These are phyloP conservation scores for Syrphus vitripennis DNA, from an alignment of 2,888 invertebrate genomes.

Conservation along the genomic window DNA sequence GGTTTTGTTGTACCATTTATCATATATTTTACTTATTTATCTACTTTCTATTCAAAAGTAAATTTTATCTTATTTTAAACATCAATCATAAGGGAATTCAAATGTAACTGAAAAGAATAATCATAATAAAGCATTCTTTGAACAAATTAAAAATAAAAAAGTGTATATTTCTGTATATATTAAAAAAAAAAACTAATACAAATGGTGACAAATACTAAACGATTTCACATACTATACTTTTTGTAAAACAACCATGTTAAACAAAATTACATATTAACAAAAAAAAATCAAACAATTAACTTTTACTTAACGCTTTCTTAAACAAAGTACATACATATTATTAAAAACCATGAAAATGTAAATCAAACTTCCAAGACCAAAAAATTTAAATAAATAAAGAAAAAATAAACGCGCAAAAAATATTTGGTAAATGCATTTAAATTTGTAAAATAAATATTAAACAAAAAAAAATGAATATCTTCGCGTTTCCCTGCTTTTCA, in stretches of 20 bases:
- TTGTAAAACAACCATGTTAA: slow-evolving; percentile 55
- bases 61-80: not conserved
- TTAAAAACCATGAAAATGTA: slow-evolving; percentile 18
- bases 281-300: slow-evolving; percentile 41
- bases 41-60: too few relatives aligned
- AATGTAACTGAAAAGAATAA: not conserved
- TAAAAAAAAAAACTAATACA: slow-evolving; percentile 44
- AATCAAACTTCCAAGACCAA: slow-evolving; percentile 67
- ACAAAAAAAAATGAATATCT: slow-evolving; percentile 40
- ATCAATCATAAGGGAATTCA: slow-evolving; percentile 52
- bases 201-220: slow-evolving; percentile 68
- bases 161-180: slow-evolving; percentile 69
- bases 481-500: slow-evolving; percentile 47
- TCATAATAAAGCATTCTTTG: not conserved
- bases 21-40: too few relatives aligned
- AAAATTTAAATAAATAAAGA: not conserved
- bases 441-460: slow-evolving; percentile 32
- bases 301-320: slow-evolving; percentile 63
- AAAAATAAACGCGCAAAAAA: slow-evolving; percentile 38
- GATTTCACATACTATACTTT: slow-evolving; percentile 62
- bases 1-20: too few relatives aligned
- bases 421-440: slow-evolving; percentile 53
- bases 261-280: slow-evolving; percentile 9
- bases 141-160: slow-evolving; percentile 17
- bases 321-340: slow-evolving; percentile 13